Evolutionary conservation across 2,888 invertebrate species (phyloP).

Genomic region (Erebia ligea): DNA sequence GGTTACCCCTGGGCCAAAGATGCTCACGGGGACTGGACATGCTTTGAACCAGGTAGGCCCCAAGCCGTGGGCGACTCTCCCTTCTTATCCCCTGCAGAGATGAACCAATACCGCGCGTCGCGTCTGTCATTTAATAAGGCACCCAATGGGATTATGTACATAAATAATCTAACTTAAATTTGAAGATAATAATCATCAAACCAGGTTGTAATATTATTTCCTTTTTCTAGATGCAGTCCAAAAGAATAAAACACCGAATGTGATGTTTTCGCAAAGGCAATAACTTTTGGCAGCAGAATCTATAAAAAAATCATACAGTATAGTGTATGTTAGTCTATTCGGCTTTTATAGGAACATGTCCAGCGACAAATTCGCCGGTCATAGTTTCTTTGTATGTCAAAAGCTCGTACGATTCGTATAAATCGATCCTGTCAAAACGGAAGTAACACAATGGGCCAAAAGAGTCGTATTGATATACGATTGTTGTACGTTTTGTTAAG

Average conservation of each 20-base stretch:
- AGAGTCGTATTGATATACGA: slow-evolving; percentile 57
- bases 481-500: slow-evolving; percentile 48
- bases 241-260: neutral
- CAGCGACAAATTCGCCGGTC: slow-evolving; percentile 63
- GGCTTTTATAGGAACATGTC: slow-evolving; percentile 23
- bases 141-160: no score
- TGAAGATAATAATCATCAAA: no score
- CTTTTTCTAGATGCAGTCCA: neutral
- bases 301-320: neutral
- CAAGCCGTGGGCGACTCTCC: no score
- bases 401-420: slow-evolving; percentile 63
- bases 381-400: slow-evolving; percentile 74
- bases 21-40: no score
- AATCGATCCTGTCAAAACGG: slow-evolving; percentile 68
- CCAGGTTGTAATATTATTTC: no score
- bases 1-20: no score
- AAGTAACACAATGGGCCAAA: slow-evolving; percentile 62
- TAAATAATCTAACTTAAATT: no score
- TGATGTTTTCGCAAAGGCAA: neutral
- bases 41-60: no score
- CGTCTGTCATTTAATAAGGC: no score
- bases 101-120: no score
- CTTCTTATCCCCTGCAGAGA: no score
- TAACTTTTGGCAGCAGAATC: neutral
- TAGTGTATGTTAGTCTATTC: slow-evolving; percentile 16